These are phyloP conservation scores for Ophion ellenae DNA, from an alignment of 2,888 invertebrate genomes.

Conservation along the genomic window DNA sequence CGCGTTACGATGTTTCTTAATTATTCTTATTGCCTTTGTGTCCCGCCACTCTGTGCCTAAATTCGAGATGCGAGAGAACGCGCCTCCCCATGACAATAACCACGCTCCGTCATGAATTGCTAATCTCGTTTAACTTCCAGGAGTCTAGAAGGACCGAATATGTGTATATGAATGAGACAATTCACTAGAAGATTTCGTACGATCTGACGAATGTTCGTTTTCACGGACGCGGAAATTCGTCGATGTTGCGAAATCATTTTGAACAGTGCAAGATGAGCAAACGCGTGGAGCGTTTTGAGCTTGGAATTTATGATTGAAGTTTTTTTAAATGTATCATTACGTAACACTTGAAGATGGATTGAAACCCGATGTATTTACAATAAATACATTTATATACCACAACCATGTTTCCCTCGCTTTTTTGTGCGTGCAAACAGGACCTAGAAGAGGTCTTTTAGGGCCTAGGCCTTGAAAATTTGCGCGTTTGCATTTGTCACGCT, in stretches of 20 bases:
- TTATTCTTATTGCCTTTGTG: constrained; percentile 83
- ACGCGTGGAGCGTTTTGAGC: background rate
- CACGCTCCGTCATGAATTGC: constrained; percentile 82
- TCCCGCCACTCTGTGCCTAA: constrained; percentile 77
- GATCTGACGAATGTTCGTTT: constrained; percentile 5
- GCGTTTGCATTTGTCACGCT: no score
- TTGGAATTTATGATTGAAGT: background rate
- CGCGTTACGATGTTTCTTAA: constrained; percentile 83
- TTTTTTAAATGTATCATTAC: no score
- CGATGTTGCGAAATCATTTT: background rate
- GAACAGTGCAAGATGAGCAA: background rate
- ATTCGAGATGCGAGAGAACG: constrained; percentile 70
- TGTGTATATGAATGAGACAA: constrained; percentile 8
- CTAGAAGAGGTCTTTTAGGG: no score
- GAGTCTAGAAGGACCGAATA: constrained; percentile 14
- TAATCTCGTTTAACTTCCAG: constrained; percentile 75
- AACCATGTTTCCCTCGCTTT: no score
- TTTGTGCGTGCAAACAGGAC: no score
- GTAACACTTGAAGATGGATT: no score
- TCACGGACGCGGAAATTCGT: background rate
- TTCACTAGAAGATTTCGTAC: constrained; percentile 3
- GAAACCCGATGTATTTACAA: no score
- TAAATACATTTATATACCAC: no score
- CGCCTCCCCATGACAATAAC: constrained; percentile 79
- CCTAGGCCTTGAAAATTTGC: no score